Conservation (phyloP, 2,888 invertebrate genomes). For the Acleris literana region DNA sequence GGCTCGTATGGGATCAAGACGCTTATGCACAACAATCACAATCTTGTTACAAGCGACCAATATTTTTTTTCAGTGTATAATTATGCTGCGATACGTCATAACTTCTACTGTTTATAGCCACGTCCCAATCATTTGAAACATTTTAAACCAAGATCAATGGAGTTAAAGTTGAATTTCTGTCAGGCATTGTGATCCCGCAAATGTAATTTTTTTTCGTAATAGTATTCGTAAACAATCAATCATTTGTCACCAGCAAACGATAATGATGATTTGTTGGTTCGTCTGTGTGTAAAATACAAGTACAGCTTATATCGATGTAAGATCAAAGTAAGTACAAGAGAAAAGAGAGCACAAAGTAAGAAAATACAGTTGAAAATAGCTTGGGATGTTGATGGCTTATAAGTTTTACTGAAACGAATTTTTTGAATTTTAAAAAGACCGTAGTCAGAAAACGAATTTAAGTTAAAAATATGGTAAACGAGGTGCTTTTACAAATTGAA, state of each 20-base stretch:
- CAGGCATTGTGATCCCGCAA: slow-evolving; percentile 1
- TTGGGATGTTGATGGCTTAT: too few relatives aligned
- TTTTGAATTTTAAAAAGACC: neutral
- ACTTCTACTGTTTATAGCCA: neutral
- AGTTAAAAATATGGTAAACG: neutral
- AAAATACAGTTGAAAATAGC: too few relatives aligned
- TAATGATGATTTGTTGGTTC: slow-evolving; percentile 36
- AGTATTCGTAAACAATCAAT: slow-evolving; percentile 35
- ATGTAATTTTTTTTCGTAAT: slow-evolving; percentile 32
- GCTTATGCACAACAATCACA: too few relatives aligned
- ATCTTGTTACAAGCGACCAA: too few relatives aligned
- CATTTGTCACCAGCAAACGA: slow-evolving; percentile 35
- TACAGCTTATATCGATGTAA: too few relatives aligned
- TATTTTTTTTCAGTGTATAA: too few relatives aligned
- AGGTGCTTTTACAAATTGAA: too few relatives aligned
- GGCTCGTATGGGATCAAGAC: too few relatives aligned
- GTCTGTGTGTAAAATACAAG: slow-evolving; percentile 24
- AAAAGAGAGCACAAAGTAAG: too few relatives aligned
- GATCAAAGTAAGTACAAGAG: too few relatives aligned
- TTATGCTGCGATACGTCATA: neutral
- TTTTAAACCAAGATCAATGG: neutral
- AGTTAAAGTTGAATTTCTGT: neutral
- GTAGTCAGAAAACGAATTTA: neutral
- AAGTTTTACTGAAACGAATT: too few relatives aligned
- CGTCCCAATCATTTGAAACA: neutral